Base-by-base conservation (phyloP, 2,113 vertebrate species). In the Salminus brasiliensis region DNA sequence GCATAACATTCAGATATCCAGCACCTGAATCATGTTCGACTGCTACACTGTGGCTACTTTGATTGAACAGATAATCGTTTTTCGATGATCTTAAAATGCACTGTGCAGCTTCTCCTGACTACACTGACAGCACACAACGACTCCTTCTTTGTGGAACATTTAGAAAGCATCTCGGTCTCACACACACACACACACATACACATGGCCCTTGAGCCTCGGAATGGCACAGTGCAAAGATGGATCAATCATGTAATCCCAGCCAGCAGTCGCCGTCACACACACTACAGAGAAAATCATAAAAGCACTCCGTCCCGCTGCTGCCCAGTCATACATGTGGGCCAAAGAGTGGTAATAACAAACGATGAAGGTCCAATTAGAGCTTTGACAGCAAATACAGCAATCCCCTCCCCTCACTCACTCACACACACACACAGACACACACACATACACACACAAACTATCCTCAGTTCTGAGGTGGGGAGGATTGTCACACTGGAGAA, bases 401-500 rank as follows among this genome's bases (percentile, higher is more conserved):
- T 23, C 45, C 15, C 43, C 79, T 52, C 52, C 52, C n/a, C 81
- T 88, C n/a, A n/a, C n/a, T n/a, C n/a, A n/a, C n/a, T n/a, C n/a
- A n/a, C n/a, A n/a, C n/a, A n/a, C n/a, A n/a, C n/a, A n/a, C n/a
- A n/a, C n/a, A n/a, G n/a, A n/a, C n/a, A n/a, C 82, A 52, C 63
- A 59, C 59, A 75, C 16, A 25, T 85, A 84, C 84, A 78, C 0
- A 15, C 70, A 63, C 80, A 83, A 81, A 43, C 55, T 39, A 69
- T 70, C 47, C 52, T 36, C 63, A 57, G 76, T 81, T 90, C 84
- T 39, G 81, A 75, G 65, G 73, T 75, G 85, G 89, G 93, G 89
- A 92, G 88, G n/a, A 92, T 88, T 90, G 86, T 94, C 95, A 93
- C 81, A 94, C 94, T 91, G 94, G 52, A 67, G 94, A 93, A 88